These are phyloP conservation scores for Mythimna loreyi DNA, from an alignment of 2,888 invertebrate species.

Conservation along the genomic window DNA sequence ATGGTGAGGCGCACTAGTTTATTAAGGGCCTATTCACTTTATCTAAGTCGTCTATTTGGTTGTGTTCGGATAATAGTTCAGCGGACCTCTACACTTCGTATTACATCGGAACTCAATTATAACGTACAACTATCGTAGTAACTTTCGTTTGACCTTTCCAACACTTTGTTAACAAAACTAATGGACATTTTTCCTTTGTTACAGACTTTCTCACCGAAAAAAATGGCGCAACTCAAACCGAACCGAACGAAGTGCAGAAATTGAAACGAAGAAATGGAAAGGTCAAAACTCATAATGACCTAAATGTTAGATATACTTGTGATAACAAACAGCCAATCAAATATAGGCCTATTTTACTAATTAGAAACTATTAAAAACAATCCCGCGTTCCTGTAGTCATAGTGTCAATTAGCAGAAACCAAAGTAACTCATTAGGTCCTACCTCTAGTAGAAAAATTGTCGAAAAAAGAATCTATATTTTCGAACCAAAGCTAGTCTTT, in stretches of 20 bases:
- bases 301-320: slow-evolving; percentile 63
- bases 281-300: slow-evolving; percentile 53
- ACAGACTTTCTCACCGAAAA: slow-evolving; percentile 57
- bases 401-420: slow-evolving; percentile 84
- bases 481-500: slow-evolving; percentile 84
- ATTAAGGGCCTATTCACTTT: too few relatives aligned
- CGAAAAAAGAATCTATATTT: slow-evolving; percentile 68
- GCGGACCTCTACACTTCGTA: slow-evolving; percentile 13
- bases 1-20: too few relatives aligned
- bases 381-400: slow-evolving; percentile 83
- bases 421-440: slow-evolving; percentile 73
- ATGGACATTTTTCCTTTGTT: slow-evolving; percentile 60
- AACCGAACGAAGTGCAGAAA: slow-evolving; percentile 36
- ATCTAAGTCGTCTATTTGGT: slow-evolving; percentile 34
- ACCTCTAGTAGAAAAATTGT: slow-evolving; percentile 48
- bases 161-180: slow-evolving; percentile 38
- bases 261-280: slow-evolving; percentile 26
- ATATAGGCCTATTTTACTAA: slow-evolving; percentile 73
- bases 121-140: slow-evolving; percentile 15
- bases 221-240: slow-evolving; percentile 52
- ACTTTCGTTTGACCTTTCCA: slow-evolving; percentile 18
- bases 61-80: slow-evolving; percentile 12
- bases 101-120: slow-evolving; percentile 49
- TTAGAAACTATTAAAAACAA: slow-evolving; percentile 53
- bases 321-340: slow-evolving; percentile 68